Evolutionary conservation across 1,140 invertebrate genomes (phyloP).

Genomic region (Drosophila persimilis): DNA sequence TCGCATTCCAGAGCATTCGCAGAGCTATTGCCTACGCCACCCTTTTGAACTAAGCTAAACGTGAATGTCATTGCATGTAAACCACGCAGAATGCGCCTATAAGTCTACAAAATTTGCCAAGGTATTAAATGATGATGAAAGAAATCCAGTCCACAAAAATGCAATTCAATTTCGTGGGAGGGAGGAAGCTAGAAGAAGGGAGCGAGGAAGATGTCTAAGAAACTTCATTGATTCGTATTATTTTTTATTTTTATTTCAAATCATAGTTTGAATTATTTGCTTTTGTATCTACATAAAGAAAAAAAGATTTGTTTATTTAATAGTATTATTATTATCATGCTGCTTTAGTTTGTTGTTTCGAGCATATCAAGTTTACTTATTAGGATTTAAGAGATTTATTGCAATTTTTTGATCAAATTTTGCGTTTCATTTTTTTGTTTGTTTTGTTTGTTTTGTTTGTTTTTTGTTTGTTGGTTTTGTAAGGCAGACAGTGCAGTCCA

Average conservation of each 20-base stretch:
- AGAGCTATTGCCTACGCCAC: slow-evolving; percentile 41
- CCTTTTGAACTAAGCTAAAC: slow-evolving; percentile 51
- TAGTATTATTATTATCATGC: slow-evolving; percentile 50
- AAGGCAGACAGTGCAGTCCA: slow-evolving; percentile 77
- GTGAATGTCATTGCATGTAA: slow-evolving; percentile 27
- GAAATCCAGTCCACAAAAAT: slow-evolving; percentile 7
- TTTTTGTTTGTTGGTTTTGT: slow-evolving; percentile 30
- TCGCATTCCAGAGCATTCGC: slow-evolving; percentile 68
- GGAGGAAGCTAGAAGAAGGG: neutral
- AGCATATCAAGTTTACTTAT: slow-evolving; percentile 36
- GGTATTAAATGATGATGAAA: slow-evolving; percentile 44
- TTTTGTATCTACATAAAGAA: slow-evolving; percentile 62
- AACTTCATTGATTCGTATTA: slow-evolving; percentile 2
- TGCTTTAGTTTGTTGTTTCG: slow-evolving; percentile 23
- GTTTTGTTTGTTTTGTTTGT: slow-evolving; percentile 29
- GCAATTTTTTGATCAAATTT: slow-evolving; percentile 11
- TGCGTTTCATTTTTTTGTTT: slow-evolving; percentile 22
- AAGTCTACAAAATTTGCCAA: slow-evolving; percentile 34
- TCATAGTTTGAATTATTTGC: slow-evolving; percentile 53
- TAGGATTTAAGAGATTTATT: slow-evolving; percentile 6
- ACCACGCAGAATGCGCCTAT: slow-evolving; percentile 26
- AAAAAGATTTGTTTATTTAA: slow-evolving; percentile 45
- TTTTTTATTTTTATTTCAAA: slow-evolving; percentile 55
- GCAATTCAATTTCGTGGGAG: neutral
- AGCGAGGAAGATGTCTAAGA: no score